Evolutionary conservation across 2,888 invertebrate species (phyloP), one percentile per base, ranked within the genome.

Genomic region (Entomobrya proxima): DNA sequence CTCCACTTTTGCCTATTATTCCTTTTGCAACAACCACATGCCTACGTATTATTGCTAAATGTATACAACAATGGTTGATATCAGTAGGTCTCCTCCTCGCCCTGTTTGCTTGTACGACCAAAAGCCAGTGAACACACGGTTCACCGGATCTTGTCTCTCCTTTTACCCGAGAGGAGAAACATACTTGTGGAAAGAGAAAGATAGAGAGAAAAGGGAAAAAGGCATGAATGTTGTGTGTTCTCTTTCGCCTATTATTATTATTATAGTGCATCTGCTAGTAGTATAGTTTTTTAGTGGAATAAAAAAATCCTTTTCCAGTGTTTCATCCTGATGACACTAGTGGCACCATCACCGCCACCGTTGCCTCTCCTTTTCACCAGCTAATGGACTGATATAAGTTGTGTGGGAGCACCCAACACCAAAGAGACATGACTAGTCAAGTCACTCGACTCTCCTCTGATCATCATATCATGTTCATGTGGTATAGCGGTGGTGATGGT

Each of bases 321-420:
- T 74, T 74, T 74, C 61, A 47, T 72, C 74, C 74, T 74, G 74
- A 75, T 81, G 72, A 81, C 67, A 74, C 52, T 24, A 74, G 50
- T 50, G 32, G 74, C 50, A 74, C 74, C 50, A 74, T 50, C 72
- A 72, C 47, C 44, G 18, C 47, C 72, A 50, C 35, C 64, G 35
- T 30, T 32, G 27, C 50, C 50, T 30, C 50, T 50, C 35, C 69
- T 74, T 50, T 52, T 74, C 52, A 30, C 69, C 27, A 13, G 30
- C 52, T 74, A 74, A 74, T 74, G 52, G 74, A 32, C 74, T 74
- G 74, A 50, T 52, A 52, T 50, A 32, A 15, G 27, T 40, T 44
- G 69, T 69, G 69, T 69, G 7, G 27, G 37, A 67, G 67, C 67
- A 67, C 67, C 64, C 37, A 64, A 21, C 21, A 64, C 18, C 9